These are phyloP conservation scores for Drosophila lacteicornis DNA, from an alignment of 1,140 invertebrate species.

Conservation along the genomic window DNA sequence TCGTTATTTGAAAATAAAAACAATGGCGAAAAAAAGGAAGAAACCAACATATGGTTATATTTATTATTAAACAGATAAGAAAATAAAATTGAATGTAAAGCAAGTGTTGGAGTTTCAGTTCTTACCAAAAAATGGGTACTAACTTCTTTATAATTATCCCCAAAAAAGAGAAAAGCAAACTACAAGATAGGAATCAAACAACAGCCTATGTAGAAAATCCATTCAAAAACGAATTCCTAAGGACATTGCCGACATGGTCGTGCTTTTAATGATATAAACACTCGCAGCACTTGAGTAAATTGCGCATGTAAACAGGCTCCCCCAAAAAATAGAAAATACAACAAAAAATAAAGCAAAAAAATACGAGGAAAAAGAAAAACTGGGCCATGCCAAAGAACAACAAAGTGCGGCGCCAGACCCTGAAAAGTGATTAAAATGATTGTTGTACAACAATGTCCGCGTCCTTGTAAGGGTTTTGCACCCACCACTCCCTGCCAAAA, in stretches of 20 bases:
- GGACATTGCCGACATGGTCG: conserved; percentile 15
- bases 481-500: conserved; percentile 1
- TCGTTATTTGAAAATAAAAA: conserved; percentile 28
- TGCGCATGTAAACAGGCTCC: conserved; percentile 73
- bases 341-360: not conserved
- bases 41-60: conserved; percentile 26
- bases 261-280: conserved; percentile 76
- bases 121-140: too few species aligned
- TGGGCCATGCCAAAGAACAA: conserved; percentile 37
- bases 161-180: not conserved
- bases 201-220: not conserved
- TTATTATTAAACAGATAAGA: conserved; percentile 22
- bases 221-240: conserved; percentile 15
- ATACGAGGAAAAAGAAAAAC: conserved; percentile 14
- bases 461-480: conserved; percentile 74
- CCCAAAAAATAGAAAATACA: not conserved
- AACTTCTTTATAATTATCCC: not conserved
- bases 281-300: conserved; percentile 75
- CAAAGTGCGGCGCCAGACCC: conserved; percentile 66
- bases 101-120: not conserved
- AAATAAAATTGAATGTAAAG: not conserved
- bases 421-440: conserved; percentile 82
- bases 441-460: conserved; percentile 69
- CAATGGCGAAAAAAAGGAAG: not conserved
- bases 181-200: not conserved